Evolutionary conservation across 2,888 invertebrate genomes (phyloP), one percentile per base, ranked within the genome.

Genomic region (Aquatica leii): DNA sequence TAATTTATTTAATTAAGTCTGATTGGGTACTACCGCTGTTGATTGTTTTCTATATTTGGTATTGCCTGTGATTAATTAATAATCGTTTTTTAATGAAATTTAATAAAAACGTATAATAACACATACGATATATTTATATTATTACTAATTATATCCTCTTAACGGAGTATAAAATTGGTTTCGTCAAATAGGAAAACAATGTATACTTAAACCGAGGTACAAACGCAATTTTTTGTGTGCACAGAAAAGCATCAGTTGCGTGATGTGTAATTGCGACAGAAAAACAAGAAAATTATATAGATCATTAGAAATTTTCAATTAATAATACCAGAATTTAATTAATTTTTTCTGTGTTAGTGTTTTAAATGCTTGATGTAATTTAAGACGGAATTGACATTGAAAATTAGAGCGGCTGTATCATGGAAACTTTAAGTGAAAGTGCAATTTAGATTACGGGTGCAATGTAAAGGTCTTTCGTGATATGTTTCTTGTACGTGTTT

Each of bases 41-140:
- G 54, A 55, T 68, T 73, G 74, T 72, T 70, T 68, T 72, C 66
- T 61, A 67, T 74, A 72, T 71, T 71, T 70, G 71, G 73, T 70
- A 71, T 72, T 73, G 73, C 70, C 68, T 66, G 69, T 49, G 57
- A 15, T 50, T 49, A 58, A 50, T 50, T 20, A 50, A 48, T 14
- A 48, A 49, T 37, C n/a, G 35, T 49, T 57, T 49, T 43, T 34
- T 6, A 24, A 34, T n/a, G 31, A 50, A 50, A 31, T 15, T 43
- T 43, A 43, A 3, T 18, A 46, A 46, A 18, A 46, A 17, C 46
- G n/a, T 40, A 40, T 40, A 40, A 12, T 12, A 5, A 40, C 14
- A 40, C 2, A 5, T 40, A 40, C 3, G 6, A 6, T 24, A 24
- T 24, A 24, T 24, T 24, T 24, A 24, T 24, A 24, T 24, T 24